These are phyloP conservation scores for Caenorhabditis sp. DNA, from an alignment of 2,888 invertebrate genomes.

Conservation along the genomic window DNA sequence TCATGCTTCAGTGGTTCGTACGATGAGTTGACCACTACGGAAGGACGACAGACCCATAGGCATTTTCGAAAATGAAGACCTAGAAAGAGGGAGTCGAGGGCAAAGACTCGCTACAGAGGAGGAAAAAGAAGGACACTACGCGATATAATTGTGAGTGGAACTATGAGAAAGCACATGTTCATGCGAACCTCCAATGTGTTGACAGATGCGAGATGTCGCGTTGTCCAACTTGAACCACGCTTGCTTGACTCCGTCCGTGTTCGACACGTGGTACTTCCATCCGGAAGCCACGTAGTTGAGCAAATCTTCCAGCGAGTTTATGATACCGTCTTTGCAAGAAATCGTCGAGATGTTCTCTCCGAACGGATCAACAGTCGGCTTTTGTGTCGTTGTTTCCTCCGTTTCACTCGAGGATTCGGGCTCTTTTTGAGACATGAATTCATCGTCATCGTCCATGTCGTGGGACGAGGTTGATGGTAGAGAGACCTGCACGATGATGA, in stretches of 20 bases:
- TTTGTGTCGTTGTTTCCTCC: slow-evolving; percentile 42
- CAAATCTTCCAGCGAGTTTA: slow-evolving; percentile 76
- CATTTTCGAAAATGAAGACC: neutral
- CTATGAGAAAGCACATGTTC: slow-evolving; percentile 14
- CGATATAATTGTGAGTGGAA: too few relatives aligned
- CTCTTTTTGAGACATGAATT: slow-evolving; percentile 14
- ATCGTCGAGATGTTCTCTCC: slow-evolving; percentile 71
- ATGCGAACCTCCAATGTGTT: slow-evolving; percentile 72
- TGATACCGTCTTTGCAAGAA: slow-evolving; percentile 74
- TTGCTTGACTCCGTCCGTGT: slow-evolving; percentile 79
- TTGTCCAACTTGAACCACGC: slow-evolving; percentile 78
- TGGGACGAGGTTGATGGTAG: neutral
- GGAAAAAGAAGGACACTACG: too few relatives aligned
- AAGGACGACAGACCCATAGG: slow-evolving; percentile 7
- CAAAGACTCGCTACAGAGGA: too few relatives aligned
- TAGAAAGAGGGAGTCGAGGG: neutral
- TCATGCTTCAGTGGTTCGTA: slow-evolving; percentile 48
- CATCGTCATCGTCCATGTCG: slow-evolving; percentile 44
- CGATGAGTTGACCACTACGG: slow-evolving; percentile 40
- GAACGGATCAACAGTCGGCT: slow-evolving; percentile 61
- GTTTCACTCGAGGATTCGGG: slow-evolving; percentile 34
- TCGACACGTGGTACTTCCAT: slow-evolving; percentile 83
- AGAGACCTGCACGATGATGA: neutral
- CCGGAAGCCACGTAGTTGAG: slow-evolving; percentile 78
- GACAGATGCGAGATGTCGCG: slow-evolving; percentile 77